Conservation (phyloP, 1,140 invertebrate species). For the Drosophila oshimai region DNA sequence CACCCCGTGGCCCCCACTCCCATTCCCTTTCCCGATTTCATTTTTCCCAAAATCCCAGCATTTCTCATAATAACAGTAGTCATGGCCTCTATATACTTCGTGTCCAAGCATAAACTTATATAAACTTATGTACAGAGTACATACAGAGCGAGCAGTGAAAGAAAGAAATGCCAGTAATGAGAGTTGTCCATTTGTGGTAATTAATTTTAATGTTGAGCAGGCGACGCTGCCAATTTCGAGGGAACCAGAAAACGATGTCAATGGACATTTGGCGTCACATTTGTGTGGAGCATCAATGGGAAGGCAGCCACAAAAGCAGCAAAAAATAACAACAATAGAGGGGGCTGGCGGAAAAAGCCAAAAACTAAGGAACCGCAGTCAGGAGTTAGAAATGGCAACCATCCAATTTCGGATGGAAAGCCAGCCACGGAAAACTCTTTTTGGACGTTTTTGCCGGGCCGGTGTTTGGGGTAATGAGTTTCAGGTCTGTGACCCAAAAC, state of each 20-base stretch:
- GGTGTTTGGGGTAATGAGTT: conserved; percentile 45
- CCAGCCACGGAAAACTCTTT: conserved; percentile 17
- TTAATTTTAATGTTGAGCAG: conserved; percentile 71
- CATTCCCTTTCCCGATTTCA: not conserved
- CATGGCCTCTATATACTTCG: not conserved
- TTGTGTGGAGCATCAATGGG: conserved; percentile 27
- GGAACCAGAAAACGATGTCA: conserved; percentile 33
- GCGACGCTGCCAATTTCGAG: conserved; percentile 1
- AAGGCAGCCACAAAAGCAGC: not conserved
- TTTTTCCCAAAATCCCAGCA: not conserved
- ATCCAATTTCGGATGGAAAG: conserved; percentile 25
- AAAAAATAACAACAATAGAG: conserved; percentile 1
- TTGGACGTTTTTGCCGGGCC: conserved; percentile 5
- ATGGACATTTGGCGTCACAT: conserved; percentile 47
- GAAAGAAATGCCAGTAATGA: conserved; percentile 55
- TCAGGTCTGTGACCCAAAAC: conserved; percentile 24
- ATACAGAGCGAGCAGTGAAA: not conserved
- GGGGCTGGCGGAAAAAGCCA: conserved; percentile 11
- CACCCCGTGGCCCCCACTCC: not conserved
- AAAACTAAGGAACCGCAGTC: conserved; percentile 4
- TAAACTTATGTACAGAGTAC: not conserved
- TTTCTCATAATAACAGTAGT: conserved; percentile 40
- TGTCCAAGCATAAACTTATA: not conserved
- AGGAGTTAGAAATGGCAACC: conserved; percentile 52
- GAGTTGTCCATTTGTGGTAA: conserved; percentile 74